Conservation (phyloP, 1,140 invertebrate species). For the Ylistrum balloti region DNA sequence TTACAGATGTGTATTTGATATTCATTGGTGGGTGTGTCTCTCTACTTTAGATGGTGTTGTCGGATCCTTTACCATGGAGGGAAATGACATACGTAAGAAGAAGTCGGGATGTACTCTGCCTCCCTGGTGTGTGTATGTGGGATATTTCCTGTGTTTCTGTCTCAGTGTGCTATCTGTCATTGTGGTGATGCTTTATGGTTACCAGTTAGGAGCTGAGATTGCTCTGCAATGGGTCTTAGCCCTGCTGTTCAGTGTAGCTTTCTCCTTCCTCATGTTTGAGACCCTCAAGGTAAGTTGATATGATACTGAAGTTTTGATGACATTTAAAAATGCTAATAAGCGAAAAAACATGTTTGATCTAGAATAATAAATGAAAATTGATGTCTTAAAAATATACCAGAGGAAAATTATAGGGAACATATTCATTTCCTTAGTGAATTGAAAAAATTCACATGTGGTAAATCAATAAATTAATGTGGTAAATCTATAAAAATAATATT, state of each 20-base stretch:
- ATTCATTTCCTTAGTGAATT: no score
- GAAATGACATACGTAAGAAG: conserved; percentile 52
- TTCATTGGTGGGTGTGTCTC: no score
- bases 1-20: no score
- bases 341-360: no score
- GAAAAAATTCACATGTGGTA: no score
- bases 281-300: conserved; percentile 75
- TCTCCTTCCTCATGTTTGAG: conserved; percentile 77
- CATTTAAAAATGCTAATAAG: no score
- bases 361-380: no score
- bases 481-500: no score
- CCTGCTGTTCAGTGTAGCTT: conserved; percentile 70
- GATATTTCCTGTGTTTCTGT: conserved; percentile 71
- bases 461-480: no score
- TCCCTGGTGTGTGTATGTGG: conserved; percentile 77
- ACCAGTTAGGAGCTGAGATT: conserved; percentile 73
- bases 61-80: conserved; percentile 60
- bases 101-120: conserved; percentile 72
- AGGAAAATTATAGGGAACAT: no score
- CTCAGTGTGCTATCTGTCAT: conserved; percentile 71
- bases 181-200: conserved; percentile 76
- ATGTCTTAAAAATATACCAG: no score
- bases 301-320: not conserved
- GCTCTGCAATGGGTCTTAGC: conserved; percentile 78
- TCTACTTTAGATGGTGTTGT: conserved; percentile 55